A percentile compares a stretch with the other conserved stretches of the same genome.
These are phyloP conservation scores for Alca torda DNA, from an alignment of 2,797 vertebrate genomes.

Conservation along the genomic window DNA sequence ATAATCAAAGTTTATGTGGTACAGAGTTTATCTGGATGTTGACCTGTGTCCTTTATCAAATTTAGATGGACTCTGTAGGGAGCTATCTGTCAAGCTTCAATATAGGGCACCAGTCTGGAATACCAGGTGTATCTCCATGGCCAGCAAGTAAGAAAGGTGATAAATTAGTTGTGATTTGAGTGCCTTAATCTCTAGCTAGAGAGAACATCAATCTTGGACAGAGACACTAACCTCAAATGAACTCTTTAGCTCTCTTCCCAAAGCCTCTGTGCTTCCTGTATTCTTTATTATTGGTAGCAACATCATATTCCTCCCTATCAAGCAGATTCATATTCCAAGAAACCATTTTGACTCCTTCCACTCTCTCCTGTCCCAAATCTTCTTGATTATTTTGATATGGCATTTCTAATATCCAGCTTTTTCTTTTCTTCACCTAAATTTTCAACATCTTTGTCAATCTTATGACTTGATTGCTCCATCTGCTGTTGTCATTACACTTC, in stretches of 20 bases:
- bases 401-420: background rate
- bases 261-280: background rate
- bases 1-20: background rate
- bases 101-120: background rate
- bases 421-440: background rate
- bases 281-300: background rate
- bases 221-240: conserved; percentile 29
- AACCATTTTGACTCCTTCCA: background rate
- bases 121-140: background rate
- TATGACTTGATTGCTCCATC: background rate
- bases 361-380: background rate
- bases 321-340: background rate
- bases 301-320: background rate
- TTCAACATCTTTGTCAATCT: background rate
- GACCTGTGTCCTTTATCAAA: conserved; percentile 9
- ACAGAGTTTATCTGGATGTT: conserved; percentile 33
- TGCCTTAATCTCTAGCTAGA: conserved; percentile 49
- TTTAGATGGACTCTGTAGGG: background rate
- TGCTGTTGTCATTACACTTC: background rate
- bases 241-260: conserved; percentile 2
- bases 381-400: background rate
- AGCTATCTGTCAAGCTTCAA: conserved; percentile 2
- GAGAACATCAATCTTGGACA: background rate
- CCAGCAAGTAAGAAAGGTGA: conserved; percentile 35
- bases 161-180: conserved; percentile 46